phyloP scores from a whole-genome alignment of 1,140 invertebrate genomes.

The Pseudachorutes palmiensis region DNA sequence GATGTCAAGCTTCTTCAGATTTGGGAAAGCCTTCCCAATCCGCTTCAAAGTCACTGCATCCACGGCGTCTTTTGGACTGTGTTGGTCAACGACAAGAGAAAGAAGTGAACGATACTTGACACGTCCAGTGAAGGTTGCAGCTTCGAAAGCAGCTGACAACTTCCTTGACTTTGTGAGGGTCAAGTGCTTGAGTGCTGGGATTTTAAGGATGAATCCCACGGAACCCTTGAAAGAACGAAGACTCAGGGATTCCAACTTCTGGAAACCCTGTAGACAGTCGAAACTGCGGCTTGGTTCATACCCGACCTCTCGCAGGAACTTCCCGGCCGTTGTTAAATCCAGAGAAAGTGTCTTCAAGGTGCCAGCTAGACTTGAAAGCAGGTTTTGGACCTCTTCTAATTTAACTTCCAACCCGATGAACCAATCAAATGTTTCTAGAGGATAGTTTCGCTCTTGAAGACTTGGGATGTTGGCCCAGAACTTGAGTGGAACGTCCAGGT shows the following conservation, averaged over 20 bases:
- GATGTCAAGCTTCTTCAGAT: neutral
- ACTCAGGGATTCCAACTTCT: neutral
- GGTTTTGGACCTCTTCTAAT: neutral
- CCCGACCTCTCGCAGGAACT: neutral
- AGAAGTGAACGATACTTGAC: neutral
- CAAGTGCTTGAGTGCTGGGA: neutral
- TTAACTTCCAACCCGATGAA: neutral
- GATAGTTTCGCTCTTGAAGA: neutral
- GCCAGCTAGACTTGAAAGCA: neutral
- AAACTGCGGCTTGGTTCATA: neutral
- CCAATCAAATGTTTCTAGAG: neutral
- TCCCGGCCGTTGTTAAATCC: conserved; percentile 4
- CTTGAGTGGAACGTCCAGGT: neutral
- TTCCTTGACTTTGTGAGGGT: neutral
- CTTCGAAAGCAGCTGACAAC: neutral
- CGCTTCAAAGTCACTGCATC: neutral
- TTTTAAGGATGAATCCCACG: neutral
- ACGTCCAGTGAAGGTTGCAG: neutral
- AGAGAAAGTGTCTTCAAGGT: neutral
- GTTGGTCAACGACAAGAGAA: neutral
- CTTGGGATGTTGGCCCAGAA: neutral
- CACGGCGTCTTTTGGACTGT: conserved; percentile 1
- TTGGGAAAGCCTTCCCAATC: neutral
- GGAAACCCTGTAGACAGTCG: neutral
- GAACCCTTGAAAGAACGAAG: neutral